Base-by-base conservation (phyloP, 2,888 invertebrate genomes). In the Sinohyriopsis cumingii region DNA sequence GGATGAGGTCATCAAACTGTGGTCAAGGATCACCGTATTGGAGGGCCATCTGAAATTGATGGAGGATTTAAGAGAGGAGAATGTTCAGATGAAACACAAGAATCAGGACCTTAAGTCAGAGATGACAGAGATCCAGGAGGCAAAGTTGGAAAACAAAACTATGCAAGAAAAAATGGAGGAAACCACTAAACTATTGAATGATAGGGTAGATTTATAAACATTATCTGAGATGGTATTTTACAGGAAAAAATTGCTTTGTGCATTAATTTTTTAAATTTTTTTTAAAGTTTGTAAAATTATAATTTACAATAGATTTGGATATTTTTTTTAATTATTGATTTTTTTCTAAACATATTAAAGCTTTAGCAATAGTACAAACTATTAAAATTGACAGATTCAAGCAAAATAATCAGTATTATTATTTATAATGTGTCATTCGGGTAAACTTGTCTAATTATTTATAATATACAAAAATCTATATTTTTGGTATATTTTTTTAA, bases 91-190 rank as follows among this genome's bases (percentile, higher is more conserved):
- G 59, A 61, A 71, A 20, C 65, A 72, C 55, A 77, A 79, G 65
- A 76, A 78, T 54, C 72, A 80, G 33, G 73, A 76, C 33, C 67
- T 82, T 25, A 76, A 78, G 63, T 69, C 63, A 12, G 71, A 74
- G 62, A 22, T 79, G 20, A 68, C 74, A 59, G 80, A 77, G 45
- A 63, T 82, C 61, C 73, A 76, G 62, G 72, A 72, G 33, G 68
- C 80, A 15, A 75, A 82, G 59, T 75, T 73, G 22, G 83, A 83
- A 65, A 81, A 80, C 55, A 59, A 63, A n/a, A 66, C 72, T 18
- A 63, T 84, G 25, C 82, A 82, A 73, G 79, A 74, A 7, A 83
- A 80, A 60, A 65, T 82, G 6, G 74, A 79, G n/a, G 76, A 67
- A n/a, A 71, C 81, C 22, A 76, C 81, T 45, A 72, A 73, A 45